Evolutionary conservation across 2,113 vertebrate species (phyloP), one percentile per base, ranked within the genome.

Genomic region (Zapus hudsonius): DNA sequence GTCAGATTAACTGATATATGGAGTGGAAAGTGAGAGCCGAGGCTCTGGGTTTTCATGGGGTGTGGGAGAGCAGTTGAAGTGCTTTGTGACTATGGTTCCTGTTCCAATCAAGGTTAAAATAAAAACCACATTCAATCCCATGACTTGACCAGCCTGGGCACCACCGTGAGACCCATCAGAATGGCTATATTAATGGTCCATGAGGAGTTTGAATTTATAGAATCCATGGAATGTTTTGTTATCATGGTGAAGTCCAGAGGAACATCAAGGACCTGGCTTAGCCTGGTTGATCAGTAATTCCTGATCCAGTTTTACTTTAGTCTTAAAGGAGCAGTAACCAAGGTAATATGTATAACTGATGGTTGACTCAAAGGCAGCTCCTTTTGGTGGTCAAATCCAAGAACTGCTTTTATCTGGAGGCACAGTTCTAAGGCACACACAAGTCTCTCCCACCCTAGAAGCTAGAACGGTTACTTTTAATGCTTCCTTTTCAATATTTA

Each of bases 171-270:
- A 61, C 3, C 57, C 38, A 40, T 42, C 59, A 64, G 19, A 82
- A 20, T 25, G 9, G 31, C 27, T 13, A 33, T 33, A 40, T 57
- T n/a, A 67, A 22, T 3, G 36, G 13, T 64, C 7, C 47, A 22
- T 55, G 9, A 22, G 20, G 64, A 2, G 4, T 92, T 0, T 15
- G 25, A 3, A 0, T 13, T 8, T 29, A 0, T 16, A 15, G 2
- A 36, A 52, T 57, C 19, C 42, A 5, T n/a, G 20, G n/a, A n/a
- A 3, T 36, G 55, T 61, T 36, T 47, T n/a, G n/a, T 44, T 44
- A 52, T 25, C 0, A 7, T 47, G 36, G 5, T 16, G 27, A 3
- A 42, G 3, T 47, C 20, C 57, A 70, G 61, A 70, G 10, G 11
- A 10, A 63, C 74, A 47, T 1, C 25, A 91, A 17, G n/a, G 74